Conservation (phyloP, 2,113 vertebrate species). For the Helogale parvula region DNA sequence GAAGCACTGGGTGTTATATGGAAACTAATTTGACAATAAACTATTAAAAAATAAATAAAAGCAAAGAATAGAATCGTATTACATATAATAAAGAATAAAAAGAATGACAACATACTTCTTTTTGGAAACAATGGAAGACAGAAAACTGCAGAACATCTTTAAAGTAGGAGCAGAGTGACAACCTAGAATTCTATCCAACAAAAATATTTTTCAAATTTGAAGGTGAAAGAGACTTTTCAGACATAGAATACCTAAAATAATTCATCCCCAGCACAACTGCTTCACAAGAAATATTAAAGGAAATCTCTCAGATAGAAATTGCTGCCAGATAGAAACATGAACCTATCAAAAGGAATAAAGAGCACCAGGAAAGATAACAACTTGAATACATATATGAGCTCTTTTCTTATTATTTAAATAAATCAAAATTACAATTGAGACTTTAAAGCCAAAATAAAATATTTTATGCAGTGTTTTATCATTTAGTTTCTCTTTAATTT, state of each 20-base stretch:
- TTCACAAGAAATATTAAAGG: neutral
- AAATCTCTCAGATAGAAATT: neutral
- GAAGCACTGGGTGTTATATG: too few relatives aligned
- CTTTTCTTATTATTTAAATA: neutral
- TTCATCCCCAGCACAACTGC: neutral
- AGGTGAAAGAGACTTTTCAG: too few relatives aligned
- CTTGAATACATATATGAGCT: neutral
- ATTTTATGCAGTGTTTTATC: neutral
- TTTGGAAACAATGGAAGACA: neutral
- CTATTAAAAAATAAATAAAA: too few relatives aligned
- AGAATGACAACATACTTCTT: neutral
- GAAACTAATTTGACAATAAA: too few relatives aligned
- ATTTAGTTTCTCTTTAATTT: neutral
- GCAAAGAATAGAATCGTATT: neutral
- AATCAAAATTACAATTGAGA: neutral
- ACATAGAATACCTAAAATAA: neutral
- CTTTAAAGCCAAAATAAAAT: neutral
- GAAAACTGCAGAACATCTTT: neutral
- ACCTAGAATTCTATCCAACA: neutral
- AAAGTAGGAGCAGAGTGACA: neutral
- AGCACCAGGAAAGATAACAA: neutral
- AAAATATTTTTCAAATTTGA: too few relatives aligned
- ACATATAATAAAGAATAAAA: neutral
- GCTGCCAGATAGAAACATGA: neutral
- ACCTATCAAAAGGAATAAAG: neutral